Base-by-base conservation (phyloP, 2,113 vertebrate genomes). In the Panthera tigris region DNA sequence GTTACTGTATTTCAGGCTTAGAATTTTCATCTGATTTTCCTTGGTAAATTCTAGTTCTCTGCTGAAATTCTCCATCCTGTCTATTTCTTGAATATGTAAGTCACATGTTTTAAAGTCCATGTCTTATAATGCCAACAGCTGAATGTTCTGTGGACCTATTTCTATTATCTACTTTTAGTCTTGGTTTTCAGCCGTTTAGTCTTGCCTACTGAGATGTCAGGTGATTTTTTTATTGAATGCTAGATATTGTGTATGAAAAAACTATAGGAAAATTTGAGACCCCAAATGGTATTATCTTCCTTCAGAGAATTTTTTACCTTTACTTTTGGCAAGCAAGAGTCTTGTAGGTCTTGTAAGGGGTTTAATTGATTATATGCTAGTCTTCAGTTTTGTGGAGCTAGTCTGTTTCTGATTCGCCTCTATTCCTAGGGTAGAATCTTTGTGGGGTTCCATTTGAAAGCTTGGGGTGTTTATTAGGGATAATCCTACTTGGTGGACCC, bases 171-270 rank as follows among this genome's bases (percentile, higher is more conserved):
- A 19, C 79, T 25, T 55, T 71, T 84, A n/a, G 45, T 88, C 39
- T 88, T 96, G 45, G 19, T 89, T 84, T 96, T 97, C 16, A 79
- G 65, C 23, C 45, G 89, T 96, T 84, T 85, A 79, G 45, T 89
- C 81, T 74, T 92, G 39, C 73, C 36, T 89, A 66, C 19, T 84
- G 27, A 79, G 36, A 66, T 71, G 27, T n/a, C 21, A 61, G 73
- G 16, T 85, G 65, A 96, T 73, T 63, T 82, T 76, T 39, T 92
- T 18, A 87, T 33, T 52, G 27, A 63, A 83, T 61, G 45, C 25
- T 36, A 66, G 31, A 74, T 33, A 48, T 57, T 31, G 13, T n/a
- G 0, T 55, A 74, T 90, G 36, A 91, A 91, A 45, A 88, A 94
- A 78, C 78, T 45, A 45, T 23, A 52, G n/a, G 23, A 91, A 94